Evolutionary conservation across 2,797 vertebrate species (phyloP).

Genomic region (Taeniopygia guttata): DNA sequence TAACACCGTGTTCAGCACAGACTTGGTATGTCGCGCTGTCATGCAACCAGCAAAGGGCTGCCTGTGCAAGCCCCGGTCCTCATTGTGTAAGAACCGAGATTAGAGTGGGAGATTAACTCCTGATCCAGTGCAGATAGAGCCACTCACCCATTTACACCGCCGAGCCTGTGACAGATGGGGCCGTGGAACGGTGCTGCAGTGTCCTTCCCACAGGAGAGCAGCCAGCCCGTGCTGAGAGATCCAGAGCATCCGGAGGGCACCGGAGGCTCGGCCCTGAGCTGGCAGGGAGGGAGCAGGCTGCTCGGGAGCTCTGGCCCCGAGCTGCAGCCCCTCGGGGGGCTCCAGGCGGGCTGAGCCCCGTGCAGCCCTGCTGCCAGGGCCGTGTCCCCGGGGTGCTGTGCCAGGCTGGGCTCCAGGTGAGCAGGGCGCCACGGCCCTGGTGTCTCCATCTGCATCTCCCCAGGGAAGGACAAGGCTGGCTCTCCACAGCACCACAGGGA

Average conservation of each 20-base stretch:
- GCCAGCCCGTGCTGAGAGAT: accelerated
- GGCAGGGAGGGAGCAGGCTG: not conserved
- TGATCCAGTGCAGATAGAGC: not conserved
- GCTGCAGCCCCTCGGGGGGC: not conserved
- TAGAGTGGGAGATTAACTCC: not conserved
- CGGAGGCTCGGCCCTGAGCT: not conserved
- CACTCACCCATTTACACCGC: not conserved
- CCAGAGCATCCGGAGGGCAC: not conserved
- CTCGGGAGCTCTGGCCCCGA: not conserved
- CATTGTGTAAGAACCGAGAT: not conserved
- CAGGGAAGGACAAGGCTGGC: not conserved
- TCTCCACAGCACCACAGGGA: accelerated
- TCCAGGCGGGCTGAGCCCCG: too few species aligned
- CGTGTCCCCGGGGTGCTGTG: not conserved
- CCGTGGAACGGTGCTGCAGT: not conserved
- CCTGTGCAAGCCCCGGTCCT: not conserved
- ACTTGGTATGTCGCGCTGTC: not conserved
- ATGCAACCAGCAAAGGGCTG: not conserved
- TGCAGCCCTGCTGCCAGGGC: not conserved
- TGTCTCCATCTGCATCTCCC: not conserved
- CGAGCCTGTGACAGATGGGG: not conserved
- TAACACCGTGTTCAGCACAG: not conserved
- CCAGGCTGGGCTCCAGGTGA: not conserved
- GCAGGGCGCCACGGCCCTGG: accelerated
- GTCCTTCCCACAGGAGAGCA: not conserved